Evolutionary conservation across 2,113 vertebrate species (phyloP).

Genomic region (Psephotus haematonotus): DNA sequence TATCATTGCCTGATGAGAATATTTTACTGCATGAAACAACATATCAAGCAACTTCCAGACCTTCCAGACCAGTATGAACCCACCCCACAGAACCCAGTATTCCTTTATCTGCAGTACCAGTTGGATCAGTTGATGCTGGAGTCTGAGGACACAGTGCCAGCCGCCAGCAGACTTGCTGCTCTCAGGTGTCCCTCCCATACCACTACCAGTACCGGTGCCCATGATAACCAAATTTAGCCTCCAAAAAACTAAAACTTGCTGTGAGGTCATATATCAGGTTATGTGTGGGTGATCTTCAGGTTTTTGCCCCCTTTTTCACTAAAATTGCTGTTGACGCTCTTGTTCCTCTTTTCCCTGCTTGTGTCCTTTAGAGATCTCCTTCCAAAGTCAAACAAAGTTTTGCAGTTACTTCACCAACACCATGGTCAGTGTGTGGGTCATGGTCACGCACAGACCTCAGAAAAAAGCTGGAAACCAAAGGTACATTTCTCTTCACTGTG

Average conservation of each 20-base stretch:
- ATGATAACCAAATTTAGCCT: rapidly evolving
- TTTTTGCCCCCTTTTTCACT: background rate
- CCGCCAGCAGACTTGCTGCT: background rate
- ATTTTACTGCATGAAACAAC: background rate
- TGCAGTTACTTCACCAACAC: background rate
- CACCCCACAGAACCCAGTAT: rapidly evolving
- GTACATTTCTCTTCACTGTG: rapidly evolving
- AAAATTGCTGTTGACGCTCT: background rate
- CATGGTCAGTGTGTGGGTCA: too few relatives aligned
- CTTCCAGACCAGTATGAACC: background rate
- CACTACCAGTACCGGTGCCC: rapidly evolving
- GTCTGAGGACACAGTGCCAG: background rate
- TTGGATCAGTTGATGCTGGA: background rate
- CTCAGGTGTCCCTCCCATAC: rapidly evolving
- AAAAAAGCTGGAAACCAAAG: background rate
- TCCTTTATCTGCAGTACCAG: rapidly evolving
- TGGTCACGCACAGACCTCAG: background rate
- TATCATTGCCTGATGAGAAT: background rate
- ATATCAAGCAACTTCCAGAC: background rate
- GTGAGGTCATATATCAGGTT: rapidly evolving
- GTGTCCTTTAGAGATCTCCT: rapidly evolving
- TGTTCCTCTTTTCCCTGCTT: background rate
- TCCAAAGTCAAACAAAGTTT: background rate
- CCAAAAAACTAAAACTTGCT: rapidly evolving
- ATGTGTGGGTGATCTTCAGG: rapidly evolving